Percentiles rank a stretch among this genome's conserved stretches.
Conservation (phyloP, 2,888 invertebrate genomes). For the Acanthosepion pharaonis region DNA sequence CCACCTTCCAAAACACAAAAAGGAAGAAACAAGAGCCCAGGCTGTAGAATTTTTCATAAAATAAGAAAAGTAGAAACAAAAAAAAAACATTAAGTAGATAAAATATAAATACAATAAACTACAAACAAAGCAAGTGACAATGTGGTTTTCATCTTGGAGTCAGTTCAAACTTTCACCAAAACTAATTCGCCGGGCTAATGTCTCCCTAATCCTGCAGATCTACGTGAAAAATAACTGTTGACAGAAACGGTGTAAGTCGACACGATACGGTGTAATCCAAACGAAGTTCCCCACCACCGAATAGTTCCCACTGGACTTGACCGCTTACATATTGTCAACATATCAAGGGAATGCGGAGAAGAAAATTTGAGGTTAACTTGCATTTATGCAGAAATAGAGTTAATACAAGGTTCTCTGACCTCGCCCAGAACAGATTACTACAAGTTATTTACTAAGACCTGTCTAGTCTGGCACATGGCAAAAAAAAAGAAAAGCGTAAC, state of each 20-base stretch:
- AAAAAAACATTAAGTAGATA: background rate
- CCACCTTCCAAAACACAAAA: too few species aligned
- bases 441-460: background rate
- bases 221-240: slow-evolving; percentile 22
- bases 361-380: background rate
- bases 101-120: background rate
- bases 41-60: too few species aligned
- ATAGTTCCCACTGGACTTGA: background rate
- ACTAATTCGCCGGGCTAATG: background rate
- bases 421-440: background rate
- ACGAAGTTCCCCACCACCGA: background rate
- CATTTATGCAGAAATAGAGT: background rate
- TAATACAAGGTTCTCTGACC: background rate
- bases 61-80: background rate
- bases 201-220: slow-evolving; percentile 22
- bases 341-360: background rate
- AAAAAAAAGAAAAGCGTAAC: too few species aligned
- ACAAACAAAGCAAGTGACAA: background rate
- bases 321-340: background rate
- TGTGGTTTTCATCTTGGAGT: slow-evolving; percentile 8
- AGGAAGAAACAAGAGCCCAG: too few species aligned
- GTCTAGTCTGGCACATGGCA: background rate
- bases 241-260: slow-evolving; percentile 23
- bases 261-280: background rate
- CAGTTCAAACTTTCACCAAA: slow-evolving; percentile 21